phyloP scores from a whole-genome alignment of 2,797 vertebrate species.

The Aeoliscus strigatus region DNA sequence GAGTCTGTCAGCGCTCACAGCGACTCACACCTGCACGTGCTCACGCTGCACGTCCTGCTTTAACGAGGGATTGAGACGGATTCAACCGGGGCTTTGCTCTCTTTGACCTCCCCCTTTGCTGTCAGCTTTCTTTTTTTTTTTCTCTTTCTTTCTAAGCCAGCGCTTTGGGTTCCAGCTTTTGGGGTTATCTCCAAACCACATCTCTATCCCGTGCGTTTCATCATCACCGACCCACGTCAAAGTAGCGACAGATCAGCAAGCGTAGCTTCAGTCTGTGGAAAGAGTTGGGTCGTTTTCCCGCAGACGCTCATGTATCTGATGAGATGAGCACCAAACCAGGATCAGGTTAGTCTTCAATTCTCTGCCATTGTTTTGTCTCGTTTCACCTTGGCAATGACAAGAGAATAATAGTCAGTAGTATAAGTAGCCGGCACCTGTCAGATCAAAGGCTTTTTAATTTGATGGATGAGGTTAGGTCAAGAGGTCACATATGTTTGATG shows the following conservation, averaged over 20 bases:
- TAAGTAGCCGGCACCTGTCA: too few relatives aligned
- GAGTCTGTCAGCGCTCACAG: conserved; percentile 22
- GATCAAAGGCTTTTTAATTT: too few relatives aligned
- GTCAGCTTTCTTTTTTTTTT: conserved; percentile 38
- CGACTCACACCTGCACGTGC: conserved; percentile 44
- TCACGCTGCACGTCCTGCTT: conserved; percentile 48
- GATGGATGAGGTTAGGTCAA: too few relatives aligned
- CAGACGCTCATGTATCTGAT: conserved; percentile 4
- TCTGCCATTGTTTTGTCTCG: conserved; percentile 40
- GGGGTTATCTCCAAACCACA: conserved; percentile 44
- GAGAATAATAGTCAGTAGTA: conserved; percentile 25
- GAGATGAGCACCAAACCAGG: conserved; percentile 7
- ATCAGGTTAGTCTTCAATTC: conserved; percentile 29
- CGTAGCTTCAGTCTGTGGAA: too few relatives aligned
- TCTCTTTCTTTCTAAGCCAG: conserved; percentile 22
- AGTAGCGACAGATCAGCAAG: not conserved
- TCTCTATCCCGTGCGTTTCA: conserved; percentile 18
- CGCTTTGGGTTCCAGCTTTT: conserved; percentile 31
- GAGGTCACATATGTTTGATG: too few relatives aligned
- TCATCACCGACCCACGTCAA: conserved; percentile 7
- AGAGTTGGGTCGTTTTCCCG: too few relatives aligned
- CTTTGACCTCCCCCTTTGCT: conserved; percentile 25
- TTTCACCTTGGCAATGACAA: conserved; percentile 63
- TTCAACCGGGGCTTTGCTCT: conserved; percentile 29
- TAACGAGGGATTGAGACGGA: conserved; percentile 41